These are phyloP conservation scores for Beaufortia kweichowensis DNA, from an alignment of 2,113 vertebrate species.

Conservation along the genomic window DNA sequence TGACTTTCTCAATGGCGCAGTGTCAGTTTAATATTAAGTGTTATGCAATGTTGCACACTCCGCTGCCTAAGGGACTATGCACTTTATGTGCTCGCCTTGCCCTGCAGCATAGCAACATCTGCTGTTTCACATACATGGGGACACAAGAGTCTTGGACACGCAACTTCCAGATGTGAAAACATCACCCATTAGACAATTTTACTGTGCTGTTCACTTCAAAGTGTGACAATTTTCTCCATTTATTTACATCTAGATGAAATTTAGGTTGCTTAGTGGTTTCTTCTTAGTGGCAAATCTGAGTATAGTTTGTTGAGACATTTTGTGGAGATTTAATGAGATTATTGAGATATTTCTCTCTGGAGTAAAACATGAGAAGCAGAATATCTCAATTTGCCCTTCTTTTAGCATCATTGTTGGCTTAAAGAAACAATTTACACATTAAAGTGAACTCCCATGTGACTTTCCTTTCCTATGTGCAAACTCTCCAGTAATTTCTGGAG, in stretches of 20 bases:
- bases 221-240: background rate
- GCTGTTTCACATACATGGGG: conserved; percentile 22
- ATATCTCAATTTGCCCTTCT: too few species aligned
- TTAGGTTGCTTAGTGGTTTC: too few species aligned
- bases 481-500: background rate
- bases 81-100: background rate
- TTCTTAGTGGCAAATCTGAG: too few species aligned
- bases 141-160: background rate
- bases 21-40: background rate
- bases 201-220: conserved; percentile 7
- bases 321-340: too few species aligned
- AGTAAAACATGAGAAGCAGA: too few species aligned
- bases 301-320: too few species aligned
- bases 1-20: background rate
- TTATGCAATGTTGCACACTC: conserved; percentile 22
- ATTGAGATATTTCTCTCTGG: too few species aligned
- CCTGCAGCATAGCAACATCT: background rate
- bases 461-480: background rate
- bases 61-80: background rate
- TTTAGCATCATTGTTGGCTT: too few species aligned
- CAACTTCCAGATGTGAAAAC: conserved; percentile 24
- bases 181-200: background rate
- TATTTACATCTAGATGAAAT: background rate
- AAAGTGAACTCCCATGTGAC: too few species aligned
- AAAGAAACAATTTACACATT: too few species aligned